A percentile compares a stretch with the other conserved stretches of the same genome.
These are phyloP conservation scores for Melanotaenia maccullochi DNA, from an alignment of 2,797 vertebrate species.

Conservation along the genomic window DNA sequence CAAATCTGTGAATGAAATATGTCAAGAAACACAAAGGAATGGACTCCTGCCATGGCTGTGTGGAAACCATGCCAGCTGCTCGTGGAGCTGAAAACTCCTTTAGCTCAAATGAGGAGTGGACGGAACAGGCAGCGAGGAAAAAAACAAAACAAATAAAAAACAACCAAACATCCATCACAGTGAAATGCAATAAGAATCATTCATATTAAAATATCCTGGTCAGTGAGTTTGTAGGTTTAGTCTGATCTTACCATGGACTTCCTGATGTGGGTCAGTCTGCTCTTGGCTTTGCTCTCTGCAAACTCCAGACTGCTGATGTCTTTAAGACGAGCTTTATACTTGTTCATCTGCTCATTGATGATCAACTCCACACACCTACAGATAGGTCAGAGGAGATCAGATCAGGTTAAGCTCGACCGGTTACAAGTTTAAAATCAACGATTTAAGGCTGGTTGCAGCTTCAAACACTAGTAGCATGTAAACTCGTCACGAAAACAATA, in stretches of 20 bases:
- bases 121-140: conserved; percentile 10
- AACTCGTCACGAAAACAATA: neutral
- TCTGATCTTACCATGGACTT: conserved; percentile 91
- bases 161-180: conserved; percentile 5
- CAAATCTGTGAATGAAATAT: conserved; percentile 50
- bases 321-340: conserved; percentile 95
- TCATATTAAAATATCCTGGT: neutral
- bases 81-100: conserved; percentile 32
- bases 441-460: neutral
- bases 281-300: conserved; percentile 97
- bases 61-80: conserved; percentile 58
- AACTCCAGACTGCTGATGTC: conserved; percentile 98
- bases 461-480: no score
- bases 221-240: neutral
- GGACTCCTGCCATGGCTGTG: conserved; percentile 55
- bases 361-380: conserved; percentile 94
- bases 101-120: conserved; percentile 29
- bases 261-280: conserved; percentile 91
- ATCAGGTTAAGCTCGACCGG: neutral
- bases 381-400: conserved; percentile 1
- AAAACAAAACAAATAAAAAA: no score
- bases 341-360: conserved; percentile 95
- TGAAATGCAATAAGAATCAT: neutral
- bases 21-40: conserved; percentile 45
- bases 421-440: no score